phyloP scores from a whole-genome alignment of 1,140 invertebrate species.

The Drosophila orosa region DNA sequence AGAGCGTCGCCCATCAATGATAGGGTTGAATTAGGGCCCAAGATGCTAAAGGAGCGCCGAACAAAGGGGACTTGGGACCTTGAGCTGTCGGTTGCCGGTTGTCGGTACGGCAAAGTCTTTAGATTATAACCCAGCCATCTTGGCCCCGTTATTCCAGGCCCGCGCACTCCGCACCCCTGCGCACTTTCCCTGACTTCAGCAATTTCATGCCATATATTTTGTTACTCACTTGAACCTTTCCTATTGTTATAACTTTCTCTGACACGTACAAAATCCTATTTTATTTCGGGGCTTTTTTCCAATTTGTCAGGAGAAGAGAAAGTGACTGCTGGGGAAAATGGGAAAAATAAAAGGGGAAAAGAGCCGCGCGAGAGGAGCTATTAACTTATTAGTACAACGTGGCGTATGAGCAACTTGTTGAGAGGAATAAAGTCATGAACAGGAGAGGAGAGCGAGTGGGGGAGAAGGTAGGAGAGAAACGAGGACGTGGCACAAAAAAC shows the following conservation, averaged over 20 bases:
- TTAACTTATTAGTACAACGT: constrained; percentile 77
- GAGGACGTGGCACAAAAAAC: constrained; percentile 55
- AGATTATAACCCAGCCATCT: constrained; percentile 37
- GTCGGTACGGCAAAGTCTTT: constrained; percentile 23
- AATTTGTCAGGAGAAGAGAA: constrained; percentile 68
- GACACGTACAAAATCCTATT: constrained; percentile 72
- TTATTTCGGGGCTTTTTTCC: constrained; percentile 71
- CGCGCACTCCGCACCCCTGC: not conserved
- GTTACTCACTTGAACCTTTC: constrained; percentile 38
- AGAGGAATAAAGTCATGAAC: constrained; percentile 47
- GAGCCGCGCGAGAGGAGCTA: constrained; percentile 39
- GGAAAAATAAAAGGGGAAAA: not conserved
- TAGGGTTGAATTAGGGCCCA: constrained; percentile 38
- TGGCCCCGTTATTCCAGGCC: constrained; percentile 23
- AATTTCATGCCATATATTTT: constrained; percentile 45
- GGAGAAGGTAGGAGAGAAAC: constrained; percentile 4
- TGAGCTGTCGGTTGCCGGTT: constrained; percentile 54
- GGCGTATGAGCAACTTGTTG: constrained; percentile 73
- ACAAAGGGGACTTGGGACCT: constrained; percentile 32
- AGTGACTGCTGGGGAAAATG: constrained; percentile 26
- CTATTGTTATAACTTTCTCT: constrained; percentile 49
- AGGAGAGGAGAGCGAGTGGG: not conserved
- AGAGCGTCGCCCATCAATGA: constrained; percentile 50
- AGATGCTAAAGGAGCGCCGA: constrained; percentile 21
- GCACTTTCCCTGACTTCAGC: constrained; percentile 25